phyloP scores from a whole-genome alignment of 1,140 invertebrate species.

The Caenorhabditis inopinata region DNA sequence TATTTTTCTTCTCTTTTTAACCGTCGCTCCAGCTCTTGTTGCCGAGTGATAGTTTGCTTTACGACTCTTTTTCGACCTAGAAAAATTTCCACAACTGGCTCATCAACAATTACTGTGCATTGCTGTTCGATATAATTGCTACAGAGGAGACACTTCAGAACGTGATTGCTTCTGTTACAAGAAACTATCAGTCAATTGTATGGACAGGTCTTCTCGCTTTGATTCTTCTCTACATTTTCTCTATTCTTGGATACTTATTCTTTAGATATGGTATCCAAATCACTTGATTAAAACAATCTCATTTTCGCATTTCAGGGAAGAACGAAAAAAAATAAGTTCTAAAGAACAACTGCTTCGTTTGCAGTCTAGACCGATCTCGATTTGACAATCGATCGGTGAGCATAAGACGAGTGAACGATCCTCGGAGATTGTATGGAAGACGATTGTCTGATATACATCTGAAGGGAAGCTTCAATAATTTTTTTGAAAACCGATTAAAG shows the following conservation, averaged over 20 bases:
- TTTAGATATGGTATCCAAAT: slow-evolving; percentile 97
- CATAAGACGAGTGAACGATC: too few species aligned
- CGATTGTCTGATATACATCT: too few species aligned
- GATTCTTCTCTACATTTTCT: slow-evolving; percentile 97
- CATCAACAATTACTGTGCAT: slow-evolving; percentile 90
- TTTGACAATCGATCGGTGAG: slow-evolving; percentile 98
- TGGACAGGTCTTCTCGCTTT: slow-evolving; percentile 93
- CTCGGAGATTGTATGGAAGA: too few species aligned
- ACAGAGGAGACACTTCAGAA: slow-evolving; percentile 95
- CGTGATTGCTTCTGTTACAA: slow-evolving; percentile 90
- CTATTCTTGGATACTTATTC: slow-evolving; percentile 96
- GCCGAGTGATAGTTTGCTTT: slow-evolving; percentile 53
- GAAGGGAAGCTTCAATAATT: too few species aligned
- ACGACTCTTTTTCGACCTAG: slow-evolving; percentile 58
- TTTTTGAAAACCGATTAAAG: too few species aligned
- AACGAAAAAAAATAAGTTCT: slow-evolving; percentile 96
- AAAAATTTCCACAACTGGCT: too few species aligned
- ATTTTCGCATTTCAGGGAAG: slow-evolving; percentile 99
- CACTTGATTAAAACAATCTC: slow-evolving; percentile 80
- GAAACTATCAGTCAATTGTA: slow-evolving; percentile 94
- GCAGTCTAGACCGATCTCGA: slow-evolving; percentile 81
- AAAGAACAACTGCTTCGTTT: slow-evolving; percentile 97
- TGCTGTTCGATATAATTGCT: slow-evolving; percentile 95
- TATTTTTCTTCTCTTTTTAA: slow-evolving; percentile 62
- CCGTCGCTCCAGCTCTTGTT: slow-evolving; percentile 54